Base-by-base conservation (phyloP, 2,113 vertebrate genomes). In the Microcebus jonahi region DNA sequence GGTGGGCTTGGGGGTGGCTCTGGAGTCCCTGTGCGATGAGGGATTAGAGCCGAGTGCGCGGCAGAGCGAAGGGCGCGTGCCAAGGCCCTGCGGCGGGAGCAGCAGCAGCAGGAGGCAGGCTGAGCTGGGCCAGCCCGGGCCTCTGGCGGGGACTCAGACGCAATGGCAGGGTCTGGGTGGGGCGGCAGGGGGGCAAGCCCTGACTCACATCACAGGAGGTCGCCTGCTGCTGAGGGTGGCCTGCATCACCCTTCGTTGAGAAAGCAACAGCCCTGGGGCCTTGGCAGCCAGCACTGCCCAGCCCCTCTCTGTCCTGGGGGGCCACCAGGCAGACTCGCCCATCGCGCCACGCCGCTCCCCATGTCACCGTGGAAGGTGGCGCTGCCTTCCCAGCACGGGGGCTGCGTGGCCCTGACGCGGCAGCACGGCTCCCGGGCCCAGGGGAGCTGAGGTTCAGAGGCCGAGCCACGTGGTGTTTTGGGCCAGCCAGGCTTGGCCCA, bases 391-490 rank as follows among this genome's bases (percentile, higher is more conserved):
- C 2, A 0, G 13, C 76, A 5, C 0, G 0, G 0, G 36, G 36
- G 31, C 13, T 3, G 45, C 6, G 17, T 23, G 13, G 55, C 31
- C 29, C 6, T 39, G 79, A 59, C 8, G 9, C 12, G 0, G 55
- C 17, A 3, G 45, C 39, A 4, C 5, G 0, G 0, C 61, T 8
- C 27, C 12, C 3, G 10, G 65, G 21, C 53, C 8, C 31, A 0
- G 15, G 27, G 59, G 50, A 14, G 48, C 76, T 17, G 70, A 10
- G 82, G 17, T 17, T 12, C 25, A 5, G n/a, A 7, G 23, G 59
- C 6, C 0, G 0, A 0, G 2, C 31, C 68, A 1, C 34, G 25
- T 14, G 2, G 75, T 0, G 0, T 34, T 27, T 36, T 17, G 7
- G 31, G 76, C 67, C 2, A 27, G 17, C 39, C 1, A 1, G 45